Conservation (phyloP, 2,113 vertebrate species). For the Blennius ocellaris region DNA sequence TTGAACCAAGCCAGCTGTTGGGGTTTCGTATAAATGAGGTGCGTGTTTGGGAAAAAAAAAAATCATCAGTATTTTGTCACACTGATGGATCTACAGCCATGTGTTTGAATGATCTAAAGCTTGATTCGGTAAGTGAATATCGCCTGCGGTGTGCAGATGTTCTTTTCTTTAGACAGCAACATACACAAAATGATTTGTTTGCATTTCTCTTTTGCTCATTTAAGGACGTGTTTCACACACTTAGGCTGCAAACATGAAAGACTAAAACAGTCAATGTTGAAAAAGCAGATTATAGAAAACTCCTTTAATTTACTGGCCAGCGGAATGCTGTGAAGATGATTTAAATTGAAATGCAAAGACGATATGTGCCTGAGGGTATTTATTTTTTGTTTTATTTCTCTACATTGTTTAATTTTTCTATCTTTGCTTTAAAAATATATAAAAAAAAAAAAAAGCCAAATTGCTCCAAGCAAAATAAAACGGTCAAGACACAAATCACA, state of each 20-base stretch:
- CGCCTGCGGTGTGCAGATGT: not conserved
- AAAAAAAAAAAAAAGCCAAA: not conserved
- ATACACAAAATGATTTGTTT: not conserved
- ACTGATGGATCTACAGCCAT: conserved; percentile 16
- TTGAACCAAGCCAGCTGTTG: not conserved
- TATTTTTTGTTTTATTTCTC: not conserved
- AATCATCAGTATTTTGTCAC: not conserved
- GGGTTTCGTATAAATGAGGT: not conserved
- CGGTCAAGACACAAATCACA: not conserved
- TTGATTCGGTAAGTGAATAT: conserved; percentile 4
- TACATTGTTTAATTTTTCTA: conserved; percentile 3
- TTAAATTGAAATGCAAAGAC: conserved; percentile 29
- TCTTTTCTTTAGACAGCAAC: conserved; percentile 3
- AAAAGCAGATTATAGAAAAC: not conserved
- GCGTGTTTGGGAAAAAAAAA: not conserved
- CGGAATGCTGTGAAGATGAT: conserved; percentile 11
- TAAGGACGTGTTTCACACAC: not conserved
- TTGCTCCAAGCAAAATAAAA: no score
- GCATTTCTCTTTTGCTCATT: not conserved
- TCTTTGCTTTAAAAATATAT: conserved; percentile 13
- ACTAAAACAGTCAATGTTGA: not conserved
- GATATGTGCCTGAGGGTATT: conserved; percentile 17
- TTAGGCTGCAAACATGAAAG: conserved; percentile 1
- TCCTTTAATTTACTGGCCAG: conserved; percentile 13
- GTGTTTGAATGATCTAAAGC: conserved; percentile 1